Conservation (phyloP, 2,888 invertebrate genomes). For the Pemphredon lugubris region DNA sequence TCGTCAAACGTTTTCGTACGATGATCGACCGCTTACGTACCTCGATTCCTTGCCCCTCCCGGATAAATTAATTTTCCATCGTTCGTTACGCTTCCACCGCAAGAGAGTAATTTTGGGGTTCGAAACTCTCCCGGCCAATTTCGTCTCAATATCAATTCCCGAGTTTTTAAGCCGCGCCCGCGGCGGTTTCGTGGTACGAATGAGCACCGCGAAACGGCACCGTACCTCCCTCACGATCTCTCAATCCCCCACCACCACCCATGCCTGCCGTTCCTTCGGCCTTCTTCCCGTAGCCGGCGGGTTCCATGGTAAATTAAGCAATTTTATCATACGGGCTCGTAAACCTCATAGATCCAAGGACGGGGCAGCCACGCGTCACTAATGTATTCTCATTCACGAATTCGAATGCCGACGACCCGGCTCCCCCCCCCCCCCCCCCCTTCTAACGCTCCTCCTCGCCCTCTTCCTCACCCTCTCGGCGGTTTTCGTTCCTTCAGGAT, state of each 20-base stretch:
- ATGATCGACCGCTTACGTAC: too few relatives aligned
- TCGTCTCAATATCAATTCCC: conserved; percentile 32
- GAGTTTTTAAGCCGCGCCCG: conserved; percentile 32
- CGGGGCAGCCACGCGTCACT: conserved; percentile 68
- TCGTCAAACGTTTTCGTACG: too few relatives aligned
- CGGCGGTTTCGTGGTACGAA: conserved; percentile 22
- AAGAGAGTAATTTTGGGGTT: conserved; percentile 1
- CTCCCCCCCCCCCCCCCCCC: conserved; percentile 17
- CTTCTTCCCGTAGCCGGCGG: conserved; percentile 37
- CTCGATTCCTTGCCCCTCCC: too few relatives aligned
- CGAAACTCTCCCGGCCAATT: too few relatives aligned
- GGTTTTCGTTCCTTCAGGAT: background rate
- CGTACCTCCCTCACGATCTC: background rate
- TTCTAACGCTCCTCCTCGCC: conserved; percentile 24
- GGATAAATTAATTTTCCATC: background rate
- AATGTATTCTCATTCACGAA: conserved; percentile 65
- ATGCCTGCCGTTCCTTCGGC: conserved; percentile 15
- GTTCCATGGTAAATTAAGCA: conserved; percentile 72
- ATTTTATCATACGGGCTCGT: conserved; percentile 64
- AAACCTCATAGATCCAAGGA: conserved; percentile 57
- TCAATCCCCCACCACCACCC: conserved; percentile 3
- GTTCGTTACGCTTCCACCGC: background rate
- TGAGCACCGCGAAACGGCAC: conserved; percentile 20
- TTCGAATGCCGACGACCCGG: conserved; percentile 53
- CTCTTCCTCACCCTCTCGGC: background rate